Evolutionary conservation across 1,140 invertebrate species (phyloP).

Genomic region (Planococcus citri): DNA sequence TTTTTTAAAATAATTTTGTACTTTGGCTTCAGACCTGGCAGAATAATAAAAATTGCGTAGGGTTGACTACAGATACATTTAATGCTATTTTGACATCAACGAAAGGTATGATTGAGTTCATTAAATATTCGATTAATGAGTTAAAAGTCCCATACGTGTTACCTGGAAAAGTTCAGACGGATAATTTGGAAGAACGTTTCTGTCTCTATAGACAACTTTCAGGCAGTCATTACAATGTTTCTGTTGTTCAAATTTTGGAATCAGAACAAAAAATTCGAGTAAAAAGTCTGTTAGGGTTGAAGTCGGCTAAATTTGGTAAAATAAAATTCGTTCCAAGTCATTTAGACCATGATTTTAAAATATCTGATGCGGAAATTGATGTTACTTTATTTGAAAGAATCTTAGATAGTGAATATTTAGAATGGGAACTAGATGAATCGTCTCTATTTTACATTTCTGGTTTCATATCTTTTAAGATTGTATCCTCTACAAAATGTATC

Average conservation of each 20-base stretch:
- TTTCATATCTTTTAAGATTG: background rate
- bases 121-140: background rate
- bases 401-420: background rate
- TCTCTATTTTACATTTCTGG: background rate
- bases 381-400: background rate
- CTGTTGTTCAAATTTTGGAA: background rate
- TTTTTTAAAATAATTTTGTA: too few relatives aligned
- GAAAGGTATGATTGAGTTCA: background rate
- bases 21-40: too few relatives aligned
- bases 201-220: background rate
- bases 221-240: constrained; percentile 8
- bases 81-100: background rate
- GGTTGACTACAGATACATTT: background rate
- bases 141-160: background rate
- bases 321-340: background rate
- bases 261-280: constrained; percentile 10
- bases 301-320: constrained; percentile 16
- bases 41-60: background rate
- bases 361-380: too few relatives aligned
- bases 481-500: too few relatives aligned
- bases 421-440: background rate
- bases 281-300: background rate
- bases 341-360: too few relatives aligned
- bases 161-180: constrained; percentile 14
- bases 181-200: background rate